phyloP scores from a whole-genome alignment of 2,888 invertebrate genomes.

The Mylabris sibirica region DNA sequence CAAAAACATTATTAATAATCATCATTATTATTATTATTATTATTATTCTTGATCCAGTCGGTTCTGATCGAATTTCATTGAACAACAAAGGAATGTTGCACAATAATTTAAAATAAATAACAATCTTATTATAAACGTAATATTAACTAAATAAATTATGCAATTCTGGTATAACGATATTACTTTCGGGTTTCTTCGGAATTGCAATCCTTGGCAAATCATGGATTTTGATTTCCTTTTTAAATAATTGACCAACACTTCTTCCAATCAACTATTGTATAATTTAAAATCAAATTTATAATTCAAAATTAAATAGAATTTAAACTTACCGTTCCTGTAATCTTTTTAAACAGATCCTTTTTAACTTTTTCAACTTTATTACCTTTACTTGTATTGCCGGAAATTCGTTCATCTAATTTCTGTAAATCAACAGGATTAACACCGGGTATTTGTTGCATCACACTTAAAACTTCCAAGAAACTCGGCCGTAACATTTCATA shows the following conservation, averaged over 20 bases:
- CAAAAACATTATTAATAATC: slow-evolving; percentile 44
- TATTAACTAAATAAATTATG: slow-evolving; percentile 55
- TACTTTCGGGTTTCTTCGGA: slow-evolving; percentile 55
- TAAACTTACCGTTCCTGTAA: slow-evolving; percentile 76
- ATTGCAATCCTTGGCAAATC: slow-evolving; percentile 78
- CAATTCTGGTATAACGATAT: slow-evolving; percentile 55
- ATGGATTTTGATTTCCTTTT: slow-evolving; percentile 85
- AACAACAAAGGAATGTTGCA: slow-evolving; percentile 44
- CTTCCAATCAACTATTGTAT: slow-evolving; percentile 75
- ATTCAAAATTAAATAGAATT: slow-evolving; percentile 12
- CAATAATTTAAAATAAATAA: slow-evolving; percentile 40
- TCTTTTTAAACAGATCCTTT: slow-evolving; percentile 89
- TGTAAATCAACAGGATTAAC: slow-evolving; percentile 82
- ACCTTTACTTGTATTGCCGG: slow-evolving; percentile 71
- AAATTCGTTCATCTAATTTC: slow-evolving; percentile 85
- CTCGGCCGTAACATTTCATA: slow-evolving; percentile 83
- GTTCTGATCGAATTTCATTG: slow-evolving; percentile 25
- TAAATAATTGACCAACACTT: slow-evolving; percentile 87
- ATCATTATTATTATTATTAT: slow-evolving; percentile 20
- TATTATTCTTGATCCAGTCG: slow-evolving; percentile 24
- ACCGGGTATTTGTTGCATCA: slow-evolving; percentile 83
- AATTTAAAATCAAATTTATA: slow-evolving; percentile 47
- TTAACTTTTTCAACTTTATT: slow-evolving; percentile 88
- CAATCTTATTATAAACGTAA: slow-evolving; percentile 28
- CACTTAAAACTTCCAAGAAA: slow-evolving; percentile 74